Base-by-base conservation (phyloP, 2,113 vertebrate species). In the Vanacampus margaritifer region DNA sequence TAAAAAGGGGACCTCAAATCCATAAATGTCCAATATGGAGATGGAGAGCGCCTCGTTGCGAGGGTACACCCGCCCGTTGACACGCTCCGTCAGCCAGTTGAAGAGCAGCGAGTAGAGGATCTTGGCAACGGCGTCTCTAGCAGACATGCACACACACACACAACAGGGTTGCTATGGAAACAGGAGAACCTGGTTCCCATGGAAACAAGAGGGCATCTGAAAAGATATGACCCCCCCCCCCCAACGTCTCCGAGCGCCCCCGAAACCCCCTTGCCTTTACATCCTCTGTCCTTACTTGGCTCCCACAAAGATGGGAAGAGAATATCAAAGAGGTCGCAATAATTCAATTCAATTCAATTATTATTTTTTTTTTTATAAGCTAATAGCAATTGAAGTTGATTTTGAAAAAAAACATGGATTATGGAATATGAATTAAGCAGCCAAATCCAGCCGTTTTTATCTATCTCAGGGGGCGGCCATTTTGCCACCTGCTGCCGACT, bases 51-150 rank as follows among this genome's bases (percentile, higher is more conserved):
- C 90, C 28, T 96, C 94, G 64, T 92, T 93, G 80, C 84, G 92
- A 0, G 97, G 97, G 78, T 95, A 97, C 71, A 98, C 94, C 72
- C 93, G 92, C 26, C 89, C 92, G 12, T 99, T 99, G 88, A 98
- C 94, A 70, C 94, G 93, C 75, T 96, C 90, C 0, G 95, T 98
- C 72, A 98, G 92, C 97, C 97, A 99, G 79, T 89, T 70, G 10
- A 99, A 99, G 71, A 99, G 94, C 87, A 98, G 88, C 21, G 96
- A 94, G 59, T 99, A 99, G 73, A 99, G 89, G 73, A 96, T 96
- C 94, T 99, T 99, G 94, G 97, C 95, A 86, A 99, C 94, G 48
- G 97, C 97, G 32, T 99, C 97, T 93, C 97, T 99, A 84, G 71
- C 63, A 78, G 73, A 71, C 80, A 90, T 74, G 80, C 88, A 85